Base-by-base conservation (phyloP, 92 coral and sea anemone species). In the Hydrozoanthus gracilis region DNA sequence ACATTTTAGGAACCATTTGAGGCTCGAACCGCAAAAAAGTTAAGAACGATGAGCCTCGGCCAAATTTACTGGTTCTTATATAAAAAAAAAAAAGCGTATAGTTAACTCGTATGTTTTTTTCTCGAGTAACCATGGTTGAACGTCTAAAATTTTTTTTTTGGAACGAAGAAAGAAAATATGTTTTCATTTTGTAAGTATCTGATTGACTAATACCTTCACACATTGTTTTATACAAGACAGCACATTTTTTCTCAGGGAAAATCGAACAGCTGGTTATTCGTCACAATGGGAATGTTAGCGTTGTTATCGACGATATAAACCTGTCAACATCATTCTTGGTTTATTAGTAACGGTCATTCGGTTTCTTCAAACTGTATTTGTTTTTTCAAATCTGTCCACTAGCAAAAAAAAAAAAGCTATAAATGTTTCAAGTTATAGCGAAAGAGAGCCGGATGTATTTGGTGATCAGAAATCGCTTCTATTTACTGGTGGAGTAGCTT, bases 241-340 rank as follows among this genome's bases (percentile, higher is more conserved):
- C 77, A 74, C 39, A 68, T 7, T 0, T 7, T 27, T 14, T 3
- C 49, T 60, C n/a, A 35, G 4, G 18, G 49, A 27, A 8, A 77
- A 54, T 76, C 61, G 6, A 46, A 10, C 46, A 45, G 4, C 73
- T 15, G 5, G 45, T 71, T 62, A 74, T 45, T 80, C 18, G 47
- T 49, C 10, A 14, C n/a, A 47, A 80, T 51, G 20, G 52, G 55
- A 15, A 48, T 65, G 73, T 27, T 66, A 15, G 54, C 60, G 47
- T 80, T 67, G 74, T 80, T 50, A 49, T 54, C 56, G 39, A 27
- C 39, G 68, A 48, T 80, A 67, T 80, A 14, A 16, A 46, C 8
- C 5, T 10, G 72, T 18, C 7, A 52, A 47, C 66, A 44, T 70
- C 60, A 11, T 2, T 7, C 45, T 78, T 60, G 46, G 4, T 17